Evolutionary conservation across 2,888 invertebrate species (phyloP), one percentile per base, ranked within the genome.

Genomic region (Cryptocheilus praepositus): DNA sequence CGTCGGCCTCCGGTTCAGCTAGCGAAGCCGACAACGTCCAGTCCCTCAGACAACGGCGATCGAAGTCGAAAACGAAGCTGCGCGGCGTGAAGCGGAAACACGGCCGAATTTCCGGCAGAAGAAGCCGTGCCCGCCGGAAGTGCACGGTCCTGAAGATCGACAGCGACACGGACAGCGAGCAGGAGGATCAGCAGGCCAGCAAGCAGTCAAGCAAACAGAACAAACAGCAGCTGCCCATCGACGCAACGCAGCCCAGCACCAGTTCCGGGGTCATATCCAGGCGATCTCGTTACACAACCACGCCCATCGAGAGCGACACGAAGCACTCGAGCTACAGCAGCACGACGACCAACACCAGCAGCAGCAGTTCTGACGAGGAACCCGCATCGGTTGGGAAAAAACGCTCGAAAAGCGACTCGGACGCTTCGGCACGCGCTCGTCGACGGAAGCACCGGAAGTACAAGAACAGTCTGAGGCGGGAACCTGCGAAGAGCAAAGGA

Each of bases 211-310:
- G 7, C 4, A 3, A 28, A 7, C 28, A 28, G 28, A 3, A 28
- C 4, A 3, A 28, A 7, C 75, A 74, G 18, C 69, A 78, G 58
- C 13, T 36, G 8, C 71, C 74, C 58, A 58, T 82, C 51, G 88
- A 88, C 49, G 77, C 81, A 3, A 79, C 85, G 4, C 88, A 87
- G 54, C 88, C 88, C 3, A 88, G 88, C 61, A 88, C 88, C 46
- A 88, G 88, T 64, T 84, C 85, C 7, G 88, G 88, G 0, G 67
- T 88, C 11, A 81, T 84, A 36, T 83, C 85, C 18, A 77, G 85
- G 36, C 76, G 83, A 71, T 81, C 85, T 4, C 74, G 77, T 25
- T 82, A 79, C 36, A 58, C 74, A 13, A 56, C 75, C 1, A 74
- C 75, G 4, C 55, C 74, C 4, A 64, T 82, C 16, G 72, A 77